Evolutionary conservation across 2,797 vertebrate species (phyloP).

Genomic region (Gallinago stenura): DNA sequence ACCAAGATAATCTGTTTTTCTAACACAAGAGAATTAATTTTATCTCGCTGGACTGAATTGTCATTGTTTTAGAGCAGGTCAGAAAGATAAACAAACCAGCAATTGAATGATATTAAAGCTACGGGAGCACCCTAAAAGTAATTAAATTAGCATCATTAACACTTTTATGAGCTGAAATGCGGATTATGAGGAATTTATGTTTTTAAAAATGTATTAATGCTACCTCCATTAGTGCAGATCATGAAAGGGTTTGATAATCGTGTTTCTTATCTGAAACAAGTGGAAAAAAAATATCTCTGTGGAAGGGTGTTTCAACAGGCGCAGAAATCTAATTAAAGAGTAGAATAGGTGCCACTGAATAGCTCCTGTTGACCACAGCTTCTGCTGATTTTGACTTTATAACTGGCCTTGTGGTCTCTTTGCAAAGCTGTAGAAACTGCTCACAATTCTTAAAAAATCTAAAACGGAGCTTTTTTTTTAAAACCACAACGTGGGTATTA

Average conservation of each 20-base stretch:
- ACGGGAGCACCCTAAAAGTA: conserved; percentile 10
- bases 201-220: neutral
- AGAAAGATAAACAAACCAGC: conserved; percentile 35
- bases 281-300: neutral
- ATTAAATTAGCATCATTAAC: conserved; percentile 14
- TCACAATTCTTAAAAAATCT: neutral
- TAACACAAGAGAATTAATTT: conserved; percentile 43
- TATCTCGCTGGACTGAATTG: neutral
- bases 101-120: conserved; percentile 22
- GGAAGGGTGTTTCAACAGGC: neutral
- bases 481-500: neutral
- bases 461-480: neutral
- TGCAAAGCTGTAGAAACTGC: neutral
- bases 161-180: neutral
- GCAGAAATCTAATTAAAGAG: conserved; percentile 23
- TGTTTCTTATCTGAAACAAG: conserved; percentile 14
- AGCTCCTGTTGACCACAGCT: neutral
- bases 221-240: neutral
- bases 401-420: neutral
- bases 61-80: neutral
- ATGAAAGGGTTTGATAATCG: neutral
- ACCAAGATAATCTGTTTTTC: conserved; percentile 79
- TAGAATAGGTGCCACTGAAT: conserved; percentile 16
- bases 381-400: neutral
- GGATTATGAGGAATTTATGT: neutral